Conservation (phyloP, 2,888 invertebrate genomes). For the Acholoe squamosa region DNA sequence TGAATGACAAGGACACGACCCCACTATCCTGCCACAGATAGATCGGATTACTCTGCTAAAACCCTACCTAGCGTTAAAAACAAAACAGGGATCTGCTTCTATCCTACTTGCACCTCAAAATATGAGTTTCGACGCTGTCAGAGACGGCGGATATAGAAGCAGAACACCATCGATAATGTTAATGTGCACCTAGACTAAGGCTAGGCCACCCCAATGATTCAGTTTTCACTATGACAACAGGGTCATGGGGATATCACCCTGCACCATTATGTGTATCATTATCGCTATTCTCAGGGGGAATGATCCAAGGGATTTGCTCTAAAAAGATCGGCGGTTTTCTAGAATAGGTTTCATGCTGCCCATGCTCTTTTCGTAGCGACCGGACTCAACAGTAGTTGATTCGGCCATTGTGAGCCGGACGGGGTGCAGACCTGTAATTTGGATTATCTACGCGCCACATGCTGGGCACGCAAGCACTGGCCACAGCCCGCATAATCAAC, state of each 20-base stretch:
- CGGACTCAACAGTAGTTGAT: background rate
- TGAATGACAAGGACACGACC: no score
- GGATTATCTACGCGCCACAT: background rate
- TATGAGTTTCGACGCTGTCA: background rate
- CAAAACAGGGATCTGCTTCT: background rate
- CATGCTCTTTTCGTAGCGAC: background rate
- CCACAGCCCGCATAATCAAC: background rate
- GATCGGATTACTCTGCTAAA: no score
- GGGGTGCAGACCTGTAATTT: constrained; percentile 10
- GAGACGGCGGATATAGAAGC: background rate
- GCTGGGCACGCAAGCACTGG: background rate
- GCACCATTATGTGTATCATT: background rate
- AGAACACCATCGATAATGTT: background rate
- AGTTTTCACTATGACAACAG: constrained; percentile 16
- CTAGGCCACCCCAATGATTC: background rate
- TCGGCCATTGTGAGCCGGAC: background rate
- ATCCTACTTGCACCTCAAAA: background rate
- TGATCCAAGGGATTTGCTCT: background rate
- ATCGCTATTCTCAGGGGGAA: background rate
- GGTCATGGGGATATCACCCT: background rate
- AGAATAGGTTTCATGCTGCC: background rate
- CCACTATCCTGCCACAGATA: no score
- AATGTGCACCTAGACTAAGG: background rate
- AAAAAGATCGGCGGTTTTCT: background rate
- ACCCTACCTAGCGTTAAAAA: background rate